Percentiles rank a stretch among this genome's conserved stretches.
Evolutionary conservation across 1,140 invertebrate species (phyloP).

Genomic region (Pollicipes pollicipes): DNA sequence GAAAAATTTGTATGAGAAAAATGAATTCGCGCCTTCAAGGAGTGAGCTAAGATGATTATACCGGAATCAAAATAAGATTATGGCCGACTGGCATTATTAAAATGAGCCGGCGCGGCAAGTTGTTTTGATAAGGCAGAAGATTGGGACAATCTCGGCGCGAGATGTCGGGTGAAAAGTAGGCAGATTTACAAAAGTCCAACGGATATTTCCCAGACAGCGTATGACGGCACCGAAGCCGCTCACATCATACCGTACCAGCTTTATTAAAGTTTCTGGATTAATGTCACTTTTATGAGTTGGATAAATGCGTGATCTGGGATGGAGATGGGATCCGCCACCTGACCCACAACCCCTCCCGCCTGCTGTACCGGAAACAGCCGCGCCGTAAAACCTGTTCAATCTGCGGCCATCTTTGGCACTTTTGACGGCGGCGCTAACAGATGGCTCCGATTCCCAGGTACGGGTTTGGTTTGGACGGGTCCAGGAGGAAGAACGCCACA

Average conservation of each 20-base stretch:
- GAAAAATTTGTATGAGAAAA: constrained; percentile 2
- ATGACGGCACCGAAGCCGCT: too few species aligned
- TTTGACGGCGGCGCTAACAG: too few species aligned
- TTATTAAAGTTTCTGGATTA: neutral
- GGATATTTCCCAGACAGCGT: neutral
- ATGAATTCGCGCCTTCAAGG: neutral
- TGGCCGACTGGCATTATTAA: constrained; percentile 16
- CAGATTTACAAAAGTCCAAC: neutral
- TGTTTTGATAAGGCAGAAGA: constrained; percentile 7
- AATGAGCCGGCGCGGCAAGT: constrained; percentile 33
- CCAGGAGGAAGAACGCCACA: constrained; percentile 21
- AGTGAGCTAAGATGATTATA: neutral
- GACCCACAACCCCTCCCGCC: too few species aligned
- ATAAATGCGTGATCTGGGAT: too few species aligned
- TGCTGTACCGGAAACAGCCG: too few species aligned
- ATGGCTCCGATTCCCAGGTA: constrained; percentile 20
- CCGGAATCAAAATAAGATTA: constrained; percentile 1
- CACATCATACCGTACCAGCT: neutral
- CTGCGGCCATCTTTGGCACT: too few species aligned
- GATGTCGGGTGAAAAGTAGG: neutral
- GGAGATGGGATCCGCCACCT: too few species aligned
- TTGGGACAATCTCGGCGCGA: constrained; percentile 7
- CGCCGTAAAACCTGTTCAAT: too few species aligned
- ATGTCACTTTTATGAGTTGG: neutral
- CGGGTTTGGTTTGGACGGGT: constrained; percentile 18